phyloP scores from a whole-genome alignment of 2,888 invertebrate genomes.

The Cheilosia pagana region DNA sequence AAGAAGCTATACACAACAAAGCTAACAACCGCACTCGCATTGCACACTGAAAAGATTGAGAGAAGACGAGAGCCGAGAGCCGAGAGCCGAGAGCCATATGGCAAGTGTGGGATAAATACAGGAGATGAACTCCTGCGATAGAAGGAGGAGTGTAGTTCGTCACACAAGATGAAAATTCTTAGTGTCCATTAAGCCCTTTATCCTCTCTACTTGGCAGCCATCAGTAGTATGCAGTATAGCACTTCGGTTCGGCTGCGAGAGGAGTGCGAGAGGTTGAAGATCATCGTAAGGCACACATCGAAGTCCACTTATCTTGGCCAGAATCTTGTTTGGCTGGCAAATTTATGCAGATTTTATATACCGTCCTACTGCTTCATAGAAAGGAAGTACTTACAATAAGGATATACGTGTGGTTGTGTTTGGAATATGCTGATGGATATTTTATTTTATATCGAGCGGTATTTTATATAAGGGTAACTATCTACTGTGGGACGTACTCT shows the following conservation, averaged over 20 bases:
- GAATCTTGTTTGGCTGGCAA: slow-evolving; percentile 42
- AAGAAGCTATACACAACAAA: slow-evolving; percentile 39
- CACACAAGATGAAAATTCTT: slow-evolving; percentile 70
- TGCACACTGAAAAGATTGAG: not conserved
- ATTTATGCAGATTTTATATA: slow-evolving; percentile 42
- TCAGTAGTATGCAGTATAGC: not conserved
- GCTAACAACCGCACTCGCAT: slow-evolving; percentile 22
- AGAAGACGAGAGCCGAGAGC: not conserved
- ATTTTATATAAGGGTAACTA: no score
- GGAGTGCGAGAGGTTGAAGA: slow-evolving; percentile 44
- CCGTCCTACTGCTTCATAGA: not conserved
- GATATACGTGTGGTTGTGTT: not conserved
- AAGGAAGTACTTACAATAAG: not conserved
- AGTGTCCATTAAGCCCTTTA: slow-evolving; percentile 66
- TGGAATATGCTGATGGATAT: not conserved
- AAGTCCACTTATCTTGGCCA: slow-evolving; percentile 64
- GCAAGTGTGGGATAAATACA: slow-evolving; percentile 29
- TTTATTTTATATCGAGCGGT: not conserved
- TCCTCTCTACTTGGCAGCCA: slow-evolving; percentile 56
- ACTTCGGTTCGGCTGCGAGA: slow-evolving; percentile 15
- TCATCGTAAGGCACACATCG: slow-evolving; percentile 58
- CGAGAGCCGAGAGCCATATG: no score
- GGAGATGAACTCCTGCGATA: slow-evolving; percentile 10
- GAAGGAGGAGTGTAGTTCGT: slow-evolving; percentile 44
- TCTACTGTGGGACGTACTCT: no score